phyloP scores from a whole-genome alignment of 2,888 invertebrate genomes.

The Lithophane socia region DNA sequence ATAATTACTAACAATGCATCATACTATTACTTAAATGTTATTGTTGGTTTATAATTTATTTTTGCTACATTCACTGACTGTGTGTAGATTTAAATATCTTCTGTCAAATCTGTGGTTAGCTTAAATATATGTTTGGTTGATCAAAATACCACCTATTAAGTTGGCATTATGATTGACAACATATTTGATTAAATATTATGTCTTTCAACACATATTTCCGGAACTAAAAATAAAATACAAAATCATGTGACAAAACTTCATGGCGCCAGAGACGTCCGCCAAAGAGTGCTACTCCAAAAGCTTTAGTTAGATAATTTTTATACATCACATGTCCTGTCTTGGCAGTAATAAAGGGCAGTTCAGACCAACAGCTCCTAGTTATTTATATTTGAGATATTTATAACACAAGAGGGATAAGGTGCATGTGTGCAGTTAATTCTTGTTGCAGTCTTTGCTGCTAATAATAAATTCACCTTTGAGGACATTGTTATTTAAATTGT shows the following conservation, averaged over 20 bases:
- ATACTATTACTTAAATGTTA: not conserved
- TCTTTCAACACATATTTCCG: not conserved
- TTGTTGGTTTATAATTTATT: not conserved
- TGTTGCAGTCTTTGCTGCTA: slow-evolving; percentile 18
- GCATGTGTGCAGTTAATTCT: slow-evolving; percentile 15
- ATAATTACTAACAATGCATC: not conserved
- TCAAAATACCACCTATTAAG: not conserved
- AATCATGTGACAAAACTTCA: slow-evolving; percentile 42
- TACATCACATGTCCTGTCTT: slow-evolving; percentile 24
- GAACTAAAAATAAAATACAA: slow-evolving; percentile 1
- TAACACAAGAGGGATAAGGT: slow-evolving; percentile 23
- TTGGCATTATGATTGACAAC: not conserved
- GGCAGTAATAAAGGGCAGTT: slow-evolving; percentile 18
- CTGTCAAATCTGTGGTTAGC: not conserved
- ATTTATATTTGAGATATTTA: slow-evolving; percentile 37
- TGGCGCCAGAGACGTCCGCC: slow-evolving; percentile 45
- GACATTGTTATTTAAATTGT: not conserved
- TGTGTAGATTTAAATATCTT: not conserved
- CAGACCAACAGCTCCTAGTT: slow-evolving; percentile 28
- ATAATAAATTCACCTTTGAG: slow-evolving; percentile 14
- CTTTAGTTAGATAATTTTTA: not conserved
- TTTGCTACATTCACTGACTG: not conserved
- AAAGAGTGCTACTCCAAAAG: slow-evolving; percentile 6
- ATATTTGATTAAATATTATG: not conserved
- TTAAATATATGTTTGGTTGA: not conserved